Evolutionary conservation across 2,113 vertebrate species (phyloP).

Genomic region (Bos javanicus): DNA sequence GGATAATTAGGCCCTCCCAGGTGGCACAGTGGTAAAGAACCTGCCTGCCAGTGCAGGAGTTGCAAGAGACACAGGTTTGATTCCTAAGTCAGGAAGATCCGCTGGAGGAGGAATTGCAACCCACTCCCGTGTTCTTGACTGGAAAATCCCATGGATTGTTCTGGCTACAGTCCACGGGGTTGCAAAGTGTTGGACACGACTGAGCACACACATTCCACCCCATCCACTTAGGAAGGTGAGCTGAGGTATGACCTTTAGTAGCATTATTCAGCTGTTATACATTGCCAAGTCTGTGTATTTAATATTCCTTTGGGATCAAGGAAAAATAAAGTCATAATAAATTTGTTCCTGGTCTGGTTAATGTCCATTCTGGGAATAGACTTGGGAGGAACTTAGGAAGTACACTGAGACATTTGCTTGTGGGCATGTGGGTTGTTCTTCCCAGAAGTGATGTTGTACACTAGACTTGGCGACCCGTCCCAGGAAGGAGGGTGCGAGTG

Average conservation of each 20-base stretch:
- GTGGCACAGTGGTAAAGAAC: neutral
- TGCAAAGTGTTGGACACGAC: neutral
- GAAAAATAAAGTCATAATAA: slow-evolving; percentile 37
- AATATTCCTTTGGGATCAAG: slow-evolving; percentile 27
- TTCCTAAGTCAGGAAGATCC: neutral
- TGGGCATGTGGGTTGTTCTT: slow-evolving; percentile 50
- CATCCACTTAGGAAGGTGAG: neutral
- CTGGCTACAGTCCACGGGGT: neutral
- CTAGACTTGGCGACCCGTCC: neutral
- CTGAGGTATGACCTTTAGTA: neutral
- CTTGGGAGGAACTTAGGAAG: slow-evolving; percentile 44
- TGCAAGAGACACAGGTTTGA: neutral
- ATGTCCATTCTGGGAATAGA: slow-evolving; percentile 50
- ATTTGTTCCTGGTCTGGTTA: slow-evolving; percentile 38
- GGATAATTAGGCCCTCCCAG: neutral
- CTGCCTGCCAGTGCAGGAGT: neutral
- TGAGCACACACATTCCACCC: neutral
- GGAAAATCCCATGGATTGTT: neutral
- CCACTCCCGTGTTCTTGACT: neutral
- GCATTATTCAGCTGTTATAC: neutral
- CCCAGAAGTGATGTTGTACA: slow-evolving; percentile 16
- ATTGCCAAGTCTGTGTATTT: neutral
- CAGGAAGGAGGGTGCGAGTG: neutral
- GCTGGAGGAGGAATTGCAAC: neutral
- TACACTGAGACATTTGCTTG: slow-evolving; percentile 36